Evolutionary conservation across 2,113 vertebrate species (phyloP), one percentile per base, ranked within the genome.

Genomic region (Oenanthe oenanthe): DNA sequence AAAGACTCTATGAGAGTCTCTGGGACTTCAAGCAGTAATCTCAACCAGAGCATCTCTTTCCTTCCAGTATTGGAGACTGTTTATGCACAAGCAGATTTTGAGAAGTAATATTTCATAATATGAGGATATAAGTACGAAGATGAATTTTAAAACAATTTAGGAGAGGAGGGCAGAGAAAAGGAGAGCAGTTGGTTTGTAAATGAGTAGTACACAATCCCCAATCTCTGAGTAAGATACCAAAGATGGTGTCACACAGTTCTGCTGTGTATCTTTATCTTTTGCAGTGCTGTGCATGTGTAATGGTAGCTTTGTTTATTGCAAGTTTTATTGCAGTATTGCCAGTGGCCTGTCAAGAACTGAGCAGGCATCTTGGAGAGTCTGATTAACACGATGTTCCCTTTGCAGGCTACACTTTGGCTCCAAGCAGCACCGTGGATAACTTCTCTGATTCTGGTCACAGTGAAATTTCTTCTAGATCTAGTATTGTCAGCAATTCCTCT

Each of bases 381-480:
- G 36, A 92, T 53, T 82, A 63, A 89, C 1, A 0, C 32, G 26
- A 32, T 28, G 13, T 93, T 97, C 89, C 32, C 76, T 86, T 45
- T 85, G 28, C 98, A 99, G 99, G 99, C 61, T 99, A 99, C 86
- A 95, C 98, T 43, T 89, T 98, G 97, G 98, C 98, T 97, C 98
- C 98, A 68, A 98, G 98, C 56, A 97, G 99, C 71, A 98, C 98
- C 0, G 98, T 98, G 85, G 99, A 99, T 94, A 98, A 99, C 91
- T 99, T 99, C 86, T 99, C 99, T 1, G 99, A 99, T 97, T 99
- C 99, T 16, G 99, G 99, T 40, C 99, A 99, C 98, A 99, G 99
- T 54, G 99, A 99, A 97, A 99, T 99, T 95, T 99, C 99, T 48
- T 99, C 99, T 15, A 98, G 99, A 89, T 99, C 99, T 96, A 99